A percentile compares a stretch with the other conserved stretches of the same genome.
Evolutionary conservation across 2,888 invertebrate species (phyloP).

Genomic region (Lycaena phlaeas): DNA sequence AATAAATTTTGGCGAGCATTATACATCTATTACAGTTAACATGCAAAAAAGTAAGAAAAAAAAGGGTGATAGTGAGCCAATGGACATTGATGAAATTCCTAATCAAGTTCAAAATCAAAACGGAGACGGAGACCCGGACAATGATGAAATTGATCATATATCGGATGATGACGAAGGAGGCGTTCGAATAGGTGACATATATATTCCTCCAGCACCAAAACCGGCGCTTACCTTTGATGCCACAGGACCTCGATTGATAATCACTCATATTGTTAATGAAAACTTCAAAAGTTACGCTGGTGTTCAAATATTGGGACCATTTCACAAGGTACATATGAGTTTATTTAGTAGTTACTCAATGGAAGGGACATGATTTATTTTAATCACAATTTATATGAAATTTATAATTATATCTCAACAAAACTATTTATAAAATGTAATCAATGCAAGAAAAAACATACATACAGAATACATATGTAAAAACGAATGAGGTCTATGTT

Average conservation of each 20-base stretch:
- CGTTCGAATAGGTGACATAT: slow-evolving; percentile 83
- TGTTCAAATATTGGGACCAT: slow-evolving; percentile 88
- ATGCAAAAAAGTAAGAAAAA: slow-evolving; percentile 44
- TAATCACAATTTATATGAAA: too few species aligned
- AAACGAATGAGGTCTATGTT: too few species aligned
- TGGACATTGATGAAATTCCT: slow-evolving; percentile 48
- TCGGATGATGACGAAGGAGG: slow-evolving; percentile 80
- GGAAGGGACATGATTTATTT: too few species aligned
- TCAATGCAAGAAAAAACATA: too few species aligned
- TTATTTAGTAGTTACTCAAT: too few species aligned
- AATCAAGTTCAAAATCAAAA: slow-evolving; percentile 22
- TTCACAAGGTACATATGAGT: slow-evolving; percentile 81
- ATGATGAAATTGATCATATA: slow-evolving; percentile 52
- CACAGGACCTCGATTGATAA: slow-evolving; percentile 89
- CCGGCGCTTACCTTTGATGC: slow-evolving; percentile 80
- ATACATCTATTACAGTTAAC: not conserved
- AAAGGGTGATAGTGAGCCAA: slow-evolving; percentile 40
- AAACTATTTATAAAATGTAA: too few species aligned
- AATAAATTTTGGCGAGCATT: too few species aligned
- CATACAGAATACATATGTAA: too few species aligned
- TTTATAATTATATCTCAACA: too few species aligned
- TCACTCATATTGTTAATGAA: slow-evolving; percentile 89
- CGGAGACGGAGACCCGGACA: slow-evolving; percentile 18
- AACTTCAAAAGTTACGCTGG: slow-evolving; percentile 99
- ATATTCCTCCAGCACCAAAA: slow-evolving; percentile 84